These are phyloP conservation scores for Amphipoea oculea DNA, from an alignment of 2,888 invertebrate species.

Conservation along the genomic window DNA sequence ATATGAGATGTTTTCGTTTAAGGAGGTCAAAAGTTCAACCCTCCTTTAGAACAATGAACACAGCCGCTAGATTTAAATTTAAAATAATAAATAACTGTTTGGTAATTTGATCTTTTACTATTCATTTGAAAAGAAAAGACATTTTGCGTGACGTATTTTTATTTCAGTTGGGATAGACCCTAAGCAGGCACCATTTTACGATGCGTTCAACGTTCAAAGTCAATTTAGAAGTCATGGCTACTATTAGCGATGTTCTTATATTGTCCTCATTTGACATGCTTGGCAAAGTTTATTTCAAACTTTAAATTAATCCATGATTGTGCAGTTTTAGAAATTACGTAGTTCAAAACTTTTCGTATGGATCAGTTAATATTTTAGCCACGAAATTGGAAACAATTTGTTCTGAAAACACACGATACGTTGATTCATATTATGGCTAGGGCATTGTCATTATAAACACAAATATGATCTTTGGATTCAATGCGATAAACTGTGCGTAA, in stretches of 20 bases:
- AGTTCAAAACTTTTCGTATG: not conserved
- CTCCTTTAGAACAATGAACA: not conserved
- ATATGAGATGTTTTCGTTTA: not conserved
- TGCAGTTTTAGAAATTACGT: not conserved
- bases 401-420: not conserved
- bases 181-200: slow-evolving; percentile 65
- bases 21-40: not conserved
- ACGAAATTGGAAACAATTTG: not conserved
- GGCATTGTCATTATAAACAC: not conserved
- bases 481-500: slow-evolving; percentile 17
- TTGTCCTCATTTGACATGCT: slow-evolving; percentile 11
- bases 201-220: slow-evolving; percentile 66
- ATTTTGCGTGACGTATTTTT: slow-evolving; percentile 66
- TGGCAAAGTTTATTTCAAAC: slow-evolving; percentile 2
- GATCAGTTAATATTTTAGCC: not conserved
- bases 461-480: slow-evolving; percentile 28
- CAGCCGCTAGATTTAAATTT: not conserved
- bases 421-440: not conserved
- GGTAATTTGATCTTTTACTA: not conserved
- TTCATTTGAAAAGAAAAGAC: slow-evolving; percentile 3
- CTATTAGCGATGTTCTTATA: slow-evolving; percentile 31
- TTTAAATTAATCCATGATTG: slow-evolving; percentile 9
- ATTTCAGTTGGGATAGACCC: slow-evolving; percentile 61
- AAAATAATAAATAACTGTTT: not conserved
- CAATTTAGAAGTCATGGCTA: slow-evolving; percentile 61